A percentile compares a stretch with the other conserved stretches of the same genome.
These are phyloP conservation scores for Bryconaethiops microstoma DNA, from an alignment of 2,797 vertebrate species.

Conservation along the genomic window DNA sequence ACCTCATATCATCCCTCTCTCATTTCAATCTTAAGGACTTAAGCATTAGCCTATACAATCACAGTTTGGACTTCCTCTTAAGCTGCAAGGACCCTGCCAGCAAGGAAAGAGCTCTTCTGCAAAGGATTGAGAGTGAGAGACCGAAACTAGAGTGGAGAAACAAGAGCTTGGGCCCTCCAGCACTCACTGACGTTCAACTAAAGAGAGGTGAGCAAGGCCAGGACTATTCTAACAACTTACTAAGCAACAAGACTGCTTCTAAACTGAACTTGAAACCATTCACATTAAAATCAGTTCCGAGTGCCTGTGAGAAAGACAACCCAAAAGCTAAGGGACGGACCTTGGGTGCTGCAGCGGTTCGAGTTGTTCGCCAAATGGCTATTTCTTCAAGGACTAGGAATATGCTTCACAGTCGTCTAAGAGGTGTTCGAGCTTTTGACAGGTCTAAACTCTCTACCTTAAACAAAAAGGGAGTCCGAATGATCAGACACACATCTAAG, in stretches of 20 bases:
- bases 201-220: slow-evolving; percentile 31
- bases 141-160: slow-evolving; percentile 47
- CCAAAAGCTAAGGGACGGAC: slow-evolving; percentile 36
- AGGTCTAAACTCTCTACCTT: slow-evolving; percentile 43
- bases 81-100: slow-evolving; percentile 75
- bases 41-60: slow-evolving; percentile 71
- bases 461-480: slow-evolving; percentile 33
- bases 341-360: slow-evolving; percentile 55
- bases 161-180: neutral
- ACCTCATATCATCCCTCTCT: slow-evolving; percentile 57
- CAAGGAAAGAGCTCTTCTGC: slow-evolving; percentile 71
- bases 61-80: slow-evolving; percentile 75
- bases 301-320: slow-evolving; percentile 44
- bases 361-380: slow-evolving; percentile 54
- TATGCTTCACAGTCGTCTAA: slow-evolving; percentile 39
- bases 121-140: slow-evolving; percentile 67
- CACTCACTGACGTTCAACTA: neutral
- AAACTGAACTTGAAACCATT: slow-evolving; percentile 68
- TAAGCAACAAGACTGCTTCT: slow-evolving; percentile 18
- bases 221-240: slow-evolving; percentile 13
- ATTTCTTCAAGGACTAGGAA: slow-evolving; percentile 68
- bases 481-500: slow-evolving; percentile 38
- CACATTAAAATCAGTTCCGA: slow-evolving; percentile 59
- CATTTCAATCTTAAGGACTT: slow-evolving; percentile 71
- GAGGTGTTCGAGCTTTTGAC: slow-evolving; percentile 16